Evolutionary conservation across 2,113 vertebrate genomes (phyloP).

Genomic region (Bos javanicus): DNA sequence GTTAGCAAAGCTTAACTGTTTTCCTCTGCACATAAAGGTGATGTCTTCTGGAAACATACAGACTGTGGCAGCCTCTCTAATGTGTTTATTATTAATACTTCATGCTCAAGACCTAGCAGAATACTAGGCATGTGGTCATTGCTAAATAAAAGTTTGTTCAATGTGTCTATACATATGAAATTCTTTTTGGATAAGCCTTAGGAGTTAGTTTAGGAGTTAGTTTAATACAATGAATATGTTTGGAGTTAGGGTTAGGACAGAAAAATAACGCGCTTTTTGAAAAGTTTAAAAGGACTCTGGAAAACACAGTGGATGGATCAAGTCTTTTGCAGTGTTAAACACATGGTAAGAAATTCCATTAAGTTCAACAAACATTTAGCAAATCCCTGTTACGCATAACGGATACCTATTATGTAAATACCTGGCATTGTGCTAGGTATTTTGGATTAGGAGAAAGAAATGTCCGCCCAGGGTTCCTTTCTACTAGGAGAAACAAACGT

Average conservation of each 20-base stretch:
- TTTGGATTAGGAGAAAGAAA: not conserved
- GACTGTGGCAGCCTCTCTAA: not conserved
- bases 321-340: not conserved
- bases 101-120: not conserved
- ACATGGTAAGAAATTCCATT: not conserved
- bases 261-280: not conserved
- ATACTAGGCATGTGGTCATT: not conserved
- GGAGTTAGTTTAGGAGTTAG: not conserved
- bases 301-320: not conserved
- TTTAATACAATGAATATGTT: not conserved
- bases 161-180: not conserved
- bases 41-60: not conserved
- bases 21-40: not conserved
- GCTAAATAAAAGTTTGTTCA: not conserved
- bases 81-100: not conserved
- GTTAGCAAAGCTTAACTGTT: not conserved
- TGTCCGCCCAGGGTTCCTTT: not conserved
- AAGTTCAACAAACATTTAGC: not conserved
- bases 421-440: not conserved
- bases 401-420: not conserved
- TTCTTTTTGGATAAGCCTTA: not conserved
- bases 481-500: not conserved
- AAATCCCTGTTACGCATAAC: not conserved
- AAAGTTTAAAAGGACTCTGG: not conserved
- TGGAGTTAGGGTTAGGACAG: not conserved